A percentile compares a stretch with the other conserved stretches of the same genome.
Conservation (phyloP, 1,140 invertebrate genomes). For the Zaprionus ghesquierei region DNA sequence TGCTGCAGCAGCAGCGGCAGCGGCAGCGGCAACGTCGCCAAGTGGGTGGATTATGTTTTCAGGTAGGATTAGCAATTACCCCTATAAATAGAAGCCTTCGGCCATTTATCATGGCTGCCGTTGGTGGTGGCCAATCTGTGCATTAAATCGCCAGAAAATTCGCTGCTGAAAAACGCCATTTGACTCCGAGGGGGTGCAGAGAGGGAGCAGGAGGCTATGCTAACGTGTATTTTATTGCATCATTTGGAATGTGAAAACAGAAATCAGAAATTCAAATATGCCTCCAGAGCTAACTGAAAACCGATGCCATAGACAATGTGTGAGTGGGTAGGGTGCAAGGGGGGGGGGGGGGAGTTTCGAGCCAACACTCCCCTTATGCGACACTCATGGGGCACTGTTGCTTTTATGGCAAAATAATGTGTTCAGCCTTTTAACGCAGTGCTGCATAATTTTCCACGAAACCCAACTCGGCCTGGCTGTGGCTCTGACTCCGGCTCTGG, state of each 20-base stretch:
- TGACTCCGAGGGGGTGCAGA: background rate
- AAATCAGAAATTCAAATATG: slow-evolving; percentile 50
- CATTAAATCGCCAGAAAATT: slow-evolving; percentile 53
- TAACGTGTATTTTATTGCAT: slow-evolving; percentile 65
- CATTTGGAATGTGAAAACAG: slow-evolving; percentile 49
- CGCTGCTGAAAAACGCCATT: slow-evolving; percentile 8
- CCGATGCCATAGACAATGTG: slow-evolving; percentile 35
- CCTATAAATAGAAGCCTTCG: slow-evolving; percentile 73
- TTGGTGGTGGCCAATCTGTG: slow-evolving; percentile 22
- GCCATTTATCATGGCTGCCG: slow-evolving; percentile 63
- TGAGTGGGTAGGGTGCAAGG: background rate
- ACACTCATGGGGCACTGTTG: slow-evolving; percentile 15
- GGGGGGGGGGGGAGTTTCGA: background rate
- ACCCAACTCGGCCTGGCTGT: background rate
- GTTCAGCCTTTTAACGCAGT: slow-evolving; percentile 61
- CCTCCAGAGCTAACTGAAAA: slow-evolving; percentile 37
- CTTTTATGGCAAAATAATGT: slow-evolving; percentile 65
- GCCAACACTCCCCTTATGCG: slow-evolving; percentile 25
- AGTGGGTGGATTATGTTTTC: slow-evolving; percentile 81
- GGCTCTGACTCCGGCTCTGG: background rate
- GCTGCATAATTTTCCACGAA: slow-evolving; percentile 54
- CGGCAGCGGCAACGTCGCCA: slow-evolving; percentile 36
- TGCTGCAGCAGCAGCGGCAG: slow-evolving; percentile 42
- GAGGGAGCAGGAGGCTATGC: background rate
- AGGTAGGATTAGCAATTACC: slow-evolving; percentile 80